These are phyloP conservation scores for Physeter macrocephalus DNA, from an alignment of 2,113 vertebrate species.

Conservation along the genomic window DNA sequence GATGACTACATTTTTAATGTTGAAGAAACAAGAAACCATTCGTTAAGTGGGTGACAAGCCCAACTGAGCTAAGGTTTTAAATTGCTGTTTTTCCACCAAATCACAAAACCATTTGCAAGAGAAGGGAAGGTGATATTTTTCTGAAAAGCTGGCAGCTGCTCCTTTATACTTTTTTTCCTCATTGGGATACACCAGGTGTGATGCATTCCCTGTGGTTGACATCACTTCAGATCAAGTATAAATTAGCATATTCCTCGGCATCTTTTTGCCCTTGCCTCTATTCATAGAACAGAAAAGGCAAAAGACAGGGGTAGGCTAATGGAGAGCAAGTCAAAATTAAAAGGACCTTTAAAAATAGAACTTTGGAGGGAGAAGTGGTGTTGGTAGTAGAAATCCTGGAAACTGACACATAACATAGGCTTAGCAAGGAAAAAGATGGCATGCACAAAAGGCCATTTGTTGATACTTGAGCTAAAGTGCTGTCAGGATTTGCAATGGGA, in stretches of 20 bases:
- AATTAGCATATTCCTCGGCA: background rate
- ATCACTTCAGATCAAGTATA: background rate
- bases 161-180: background rate
- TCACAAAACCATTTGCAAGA: background rate
- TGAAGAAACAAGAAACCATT: background rate
- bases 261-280: conserved; percentile 15
- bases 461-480: background rate
- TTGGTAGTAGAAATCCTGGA: background rate
- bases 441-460: background rate
- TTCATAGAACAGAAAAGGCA: conserved; percentile 4
- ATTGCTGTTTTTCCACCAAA: background rate
- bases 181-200: background rate
- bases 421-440: background rate
- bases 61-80: background rate
- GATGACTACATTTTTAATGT: background rate
- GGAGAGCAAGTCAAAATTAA: background rate
- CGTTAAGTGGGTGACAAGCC: background rate
- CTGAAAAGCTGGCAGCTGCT: background rate
- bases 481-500: background rate
- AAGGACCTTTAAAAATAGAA: conserved; percentile 30
- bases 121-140: background rate
- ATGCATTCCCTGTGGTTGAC: background rate
- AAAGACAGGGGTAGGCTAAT: background rate
- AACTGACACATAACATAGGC: background rate
- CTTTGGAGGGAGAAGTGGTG: background rate